phyloP scores from a whole-genome alignment of 2,113 vertebrate species.

The Regulus satrapa region DNA sequence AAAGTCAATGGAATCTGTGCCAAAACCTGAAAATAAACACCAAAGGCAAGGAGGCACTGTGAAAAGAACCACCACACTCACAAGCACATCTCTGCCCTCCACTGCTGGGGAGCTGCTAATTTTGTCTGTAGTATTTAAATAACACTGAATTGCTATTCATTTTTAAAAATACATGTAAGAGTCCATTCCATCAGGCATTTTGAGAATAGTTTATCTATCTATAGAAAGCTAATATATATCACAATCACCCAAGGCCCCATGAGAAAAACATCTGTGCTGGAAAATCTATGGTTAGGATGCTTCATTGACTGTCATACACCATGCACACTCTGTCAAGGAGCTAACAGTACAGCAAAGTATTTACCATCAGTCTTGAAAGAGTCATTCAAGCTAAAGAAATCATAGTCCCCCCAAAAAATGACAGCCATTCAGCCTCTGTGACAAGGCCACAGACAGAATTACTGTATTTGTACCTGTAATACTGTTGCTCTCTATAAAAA shows the following conservation, averaged over 20 bases:
- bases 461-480: neutral
- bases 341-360: neutral
- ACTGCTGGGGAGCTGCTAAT: neutral
- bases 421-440: too few relatives aligned
- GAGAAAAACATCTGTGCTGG: neutral
- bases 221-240: neutral
- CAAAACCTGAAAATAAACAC: neutral
- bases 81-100: neutral
- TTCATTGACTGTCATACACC: neutral
- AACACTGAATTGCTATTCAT: neutral
- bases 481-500: neutral
- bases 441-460: neutral
- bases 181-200: neutral
- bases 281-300: neutral
- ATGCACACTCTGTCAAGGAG: neutral
- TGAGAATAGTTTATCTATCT: neutral
- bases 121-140: neutral
- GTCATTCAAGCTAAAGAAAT: neutral
- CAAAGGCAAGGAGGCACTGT: neutral
- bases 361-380: neutral
- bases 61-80: neutral
- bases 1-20: neutral
- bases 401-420: neutral
- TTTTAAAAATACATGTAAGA: neutral
- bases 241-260: neutral